Percentiles rank a stretch among this genome's conserved stretches.
These are phyloP conservation scores for Tursiops truncatus DNA, from an alignment of 2,113 vertebrate species.

Conservation along the genomic window DNA sequence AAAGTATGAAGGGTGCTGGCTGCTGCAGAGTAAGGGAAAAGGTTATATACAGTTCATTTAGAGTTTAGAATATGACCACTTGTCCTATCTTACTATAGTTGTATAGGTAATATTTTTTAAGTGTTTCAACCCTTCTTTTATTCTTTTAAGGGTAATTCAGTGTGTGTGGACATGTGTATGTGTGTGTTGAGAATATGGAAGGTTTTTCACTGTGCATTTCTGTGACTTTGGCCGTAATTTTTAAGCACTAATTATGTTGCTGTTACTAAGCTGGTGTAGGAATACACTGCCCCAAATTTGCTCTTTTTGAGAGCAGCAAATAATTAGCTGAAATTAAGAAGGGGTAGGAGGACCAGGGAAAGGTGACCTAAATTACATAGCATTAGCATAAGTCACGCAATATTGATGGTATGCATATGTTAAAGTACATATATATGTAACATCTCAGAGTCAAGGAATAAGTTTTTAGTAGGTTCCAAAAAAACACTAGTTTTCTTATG, in stretches of 20 bases:
- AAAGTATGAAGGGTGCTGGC: not conserved
- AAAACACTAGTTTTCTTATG: not conserved
- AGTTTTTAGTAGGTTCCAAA: conserved; percentile 18
- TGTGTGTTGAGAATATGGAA: not conserved
- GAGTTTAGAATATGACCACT: not conserved
- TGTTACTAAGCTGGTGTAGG: not conserved
- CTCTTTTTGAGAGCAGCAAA: conserved; percentile 12
- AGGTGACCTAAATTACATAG: not conserved
- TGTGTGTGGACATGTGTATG: not conserved
- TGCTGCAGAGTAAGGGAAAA: not conserved
- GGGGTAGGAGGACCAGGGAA: not conserved
- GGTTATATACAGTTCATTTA: not conserved
- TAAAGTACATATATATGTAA: not conserved
- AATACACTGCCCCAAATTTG: not conserved
- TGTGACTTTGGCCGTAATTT: not conserved
- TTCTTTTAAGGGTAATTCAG: not conserved
- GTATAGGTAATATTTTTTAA: not conserved
- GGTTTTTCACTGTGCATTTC: not conserved
- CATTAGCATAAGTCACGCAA: not conserved
- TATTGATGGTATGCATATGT: not conserved
- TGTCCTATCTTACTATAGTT: conserved; percentile 2
- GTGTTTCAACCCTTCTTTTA: not conserved
- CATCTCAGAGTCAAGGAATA: not conserved
- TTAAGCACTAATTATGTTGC: not conserved
- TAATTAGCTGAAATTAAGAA: conserved; percentile 2